A percentile compares a stretch with the other conserved stretches of the same genome.
phyloP scores from a whole-genome alignment of 2,888 invertebrate genomes.

The Nebria brevicollis region DNA sequence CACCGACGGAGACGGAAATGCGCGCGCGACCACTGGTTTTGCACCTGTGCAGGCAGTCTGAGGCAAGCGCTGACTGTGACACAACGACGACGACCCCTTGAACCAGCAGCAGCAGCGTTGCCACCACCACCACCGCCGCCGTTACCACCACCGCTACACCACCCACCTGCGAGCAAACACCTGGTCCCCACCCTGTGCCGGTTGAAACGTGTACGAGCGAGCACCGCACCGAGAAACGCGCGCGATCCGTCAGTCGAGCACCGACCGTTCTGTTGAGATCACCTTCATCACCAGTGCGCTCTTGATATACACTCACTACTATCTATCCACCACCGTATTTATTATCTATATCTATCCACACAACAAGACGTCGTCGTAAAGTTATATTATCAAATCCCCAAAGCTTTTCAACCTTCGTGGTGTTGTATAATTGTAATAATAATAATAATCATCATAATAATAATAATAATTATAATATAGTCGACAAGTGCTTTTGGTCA shows the following conservation, averaged over 20 bases:
- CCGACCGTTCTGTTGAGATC: constrained; percentile 55
- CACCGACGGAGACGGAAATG: constrained; percentile 50
- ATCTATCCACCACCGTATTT: not conserved
- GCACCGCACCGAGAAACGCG: constrained; percentile 48
- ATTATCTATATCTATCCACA: not conserved
- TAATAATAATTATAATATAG: too few species aligned
- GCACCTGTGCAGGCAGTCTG: constrained; percentile 63
- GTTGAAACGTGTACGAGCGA: constrained; percentile 19
- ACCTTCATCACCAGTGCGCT: constrained; percentile 44
- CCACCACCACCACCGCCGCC: constrained; percentile 68
- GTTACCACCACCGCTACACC: constrained; percentile 71
- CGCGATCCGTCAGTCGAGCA: constrained; percentile 56
- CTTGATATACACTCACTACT: not conserved
- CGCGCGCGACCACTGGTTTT: constrained; percentile 52
- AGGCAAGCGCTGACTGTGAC: constrained; percentile 67
- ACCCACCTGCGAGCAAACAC: constrained; percentile 72
- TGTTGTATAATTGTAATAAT: too few species aligned
- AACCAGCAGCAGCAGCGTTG: constrained; percentile 67
- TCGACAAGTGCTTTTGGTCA: too few species aligned
- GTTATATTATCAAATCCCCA: too few species aligned
- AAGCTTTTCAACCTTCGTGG: too few species aligned
- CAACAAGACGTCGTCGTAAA: not conserved
- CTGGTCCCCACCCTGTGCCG: constrained; percentile 61
- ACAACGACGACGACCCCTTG: constrained; percentile 61
- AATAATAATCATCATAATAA: too few species aligned